Percentiles rank a stretch among this genome's conserved stretches.
phyloP scores from a whole-genome alignment of 2,888 invertebrate genomes.

The Pseudolycoriella hygida region DNA sequence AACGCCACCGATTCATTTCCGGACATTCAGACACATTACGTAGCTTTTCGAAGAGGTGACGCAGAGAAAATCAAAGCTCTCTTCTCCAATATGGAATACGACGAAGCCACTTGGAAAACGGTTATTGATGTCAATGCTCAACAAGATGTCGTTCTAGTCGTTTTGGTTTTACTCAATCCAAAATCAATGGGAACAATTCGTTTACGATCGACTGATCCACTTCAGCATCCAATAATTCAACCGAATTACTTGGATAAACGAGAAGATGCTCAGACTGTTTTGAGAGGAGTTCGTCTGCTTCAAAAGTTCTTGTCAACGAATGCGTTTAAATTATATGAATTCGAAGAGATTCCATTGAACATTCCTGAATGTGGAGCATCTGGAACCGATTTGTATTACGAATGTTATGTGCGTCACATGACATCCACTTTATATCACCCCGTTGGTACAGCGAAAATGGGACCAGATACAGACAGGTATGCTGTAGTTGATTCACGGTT shows the following conservation, averaged over 20 bases:
- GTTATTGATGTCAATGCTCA: constrained; percentile 20
- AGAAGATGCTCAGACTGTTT: constrained; percentile 33
- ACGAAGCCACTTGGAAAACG: constrained; percentile 20
- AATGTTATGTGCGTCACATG: constrained; percentile 36
- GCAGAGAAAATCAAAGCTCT: constrained; percentile 20
- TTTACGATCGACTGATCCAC: constrained; percentile 35
- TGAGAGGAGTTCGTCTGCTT: constrained; percentile 26
- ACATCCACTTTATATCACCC: constrained; percentile 44
- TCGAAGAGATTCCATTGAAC: constrained; percentile 21
- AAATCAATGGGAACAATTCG: constrained; percentile 37
- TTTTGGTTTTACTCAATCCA: constrained; percentile 29
- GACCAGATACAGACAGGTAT: constrained; percentile 25
- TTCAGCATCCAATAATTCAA: constrained; percentile 38
- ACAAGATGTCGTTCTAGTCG: constrained; percentile 24
- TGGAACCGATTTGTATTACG: constrained; percentile 33
- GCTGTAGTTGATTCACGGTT: constrained; percentile 35
- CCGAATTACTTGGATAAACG: constrained; percentile 41
- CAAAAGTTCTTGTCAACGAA: constrained; percentile 26
- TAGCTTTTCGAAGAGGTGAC: constrained; percentile 19
- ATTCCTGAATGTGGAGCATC: constrained; percentile 10
- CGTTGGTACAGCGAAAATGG: constrained; percentile 54
- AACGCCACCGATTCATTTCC: constrained; percentile 15
- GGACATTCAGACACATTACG: constrained; percentile 13
- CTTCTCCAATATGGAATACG: constrained; percentile 22
- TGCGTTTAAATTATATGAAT: constrained; percentile 24